These are phyloP conservation scores for Euschistus heros DNA, from an alignment of 1,140 invertebrate genomes.

Conservation along the genomic window DNA sequence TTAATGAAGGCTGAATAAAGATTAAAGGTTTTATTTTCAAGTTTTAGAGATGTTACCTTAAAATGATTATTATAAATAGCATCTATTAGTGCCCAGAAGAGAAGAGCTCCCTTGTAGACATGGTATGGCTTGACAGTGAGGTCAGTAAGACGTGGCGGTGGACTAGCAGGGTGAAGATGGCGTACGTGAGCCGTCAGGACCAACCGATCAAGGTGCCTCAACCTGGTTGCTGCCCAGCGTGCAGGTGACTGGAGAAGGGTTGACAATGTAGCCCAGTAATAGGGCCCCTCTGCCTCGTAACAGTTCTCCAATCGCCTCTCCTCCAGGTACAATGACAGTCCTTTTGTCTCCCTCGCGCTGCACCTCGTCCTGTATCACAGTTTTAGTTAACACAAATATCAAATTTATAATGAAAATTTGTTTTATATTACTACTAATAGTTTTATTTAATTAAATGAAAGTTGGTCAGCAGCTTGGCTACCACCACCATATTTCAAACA, in stretches of 20 bases:
- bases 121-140: conserved; percentile 52
- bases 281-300: conserved; percentile 80
- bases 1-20: no score
- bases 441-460: no score
- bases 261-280: conserved; percentile 74
- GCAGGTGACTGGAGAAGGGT: conserved; percentile 63
- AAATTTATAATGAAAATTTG: no score
- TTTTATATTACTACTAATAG: no score
- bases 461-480: no score
- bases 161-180: conserved; percentile 43
- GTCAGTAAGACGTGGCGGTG: conserved; percentile 28
- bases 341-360: conserved; percentile 59
- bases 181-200: conserved; percentile 70
- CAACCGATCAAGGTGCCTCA: conserved; percentile 65
- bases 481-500: no score
- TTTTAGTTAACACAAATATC: no score
- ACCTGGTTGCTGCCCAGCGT: conserved; percentile 53
- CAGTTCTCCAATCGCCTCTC: conserved; percentile 63
- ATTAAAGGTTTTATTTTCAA: neutral
- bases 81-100: conserved; percentile 75
- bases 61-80: conserved; percentile 63
- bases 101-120: conserved; percentile 73
- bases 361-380: conserved; percentile 53
- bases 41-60: conserved; percentile 42
- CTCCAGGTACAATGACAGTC: conserved; percentile 56